Base-by-base conservation (phyloP, 1,140 invertebrate species). In the Nephotettix cincticeps region DNA sequence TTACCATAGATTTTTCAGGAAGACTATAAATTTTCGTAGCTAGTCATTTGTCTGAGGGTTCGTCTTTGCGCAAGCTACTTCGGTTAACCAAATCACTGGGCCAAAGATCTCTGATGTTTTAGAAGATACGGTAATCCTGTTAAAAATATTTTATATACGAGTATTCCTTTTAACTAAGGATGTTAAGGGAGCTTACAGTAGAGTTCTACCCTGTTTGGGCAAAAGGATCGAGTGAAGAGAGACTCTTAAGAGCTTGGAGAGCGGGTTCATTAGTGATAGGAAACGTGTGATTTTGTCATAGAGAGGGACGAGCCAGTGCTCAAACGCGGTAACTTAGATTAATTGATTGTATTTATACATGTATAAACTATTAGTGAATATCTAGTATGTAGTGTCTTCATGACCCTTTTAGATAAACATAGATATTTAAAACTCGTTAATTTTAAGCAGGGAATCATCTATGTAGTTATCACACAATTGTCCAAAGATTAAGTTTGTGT, bases 331-430 rank as follows among this genome's bases (percentile, higher is more conserved):
- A 65, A 65, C 63, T 14, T 65, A 65, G 63, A 65, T 19, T 65
- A 65, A 65, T 65, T 65, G 17, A 65, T 65, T 65, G 28, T 65
- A 65, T 65, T 29, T 65, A 40, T 65, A 65, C 28, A 65, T 65
- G 63, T 65, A 65, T 65, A 65, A 65, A 65, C 63, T 65, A 65
- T 14, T 65, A 65, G 63, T 65, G 63, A 36, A 65, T 19, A 65
- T 4, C 23, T 63, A 63, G 58, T 63, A 32, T 2, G 63, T 65
- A 65, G 63, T 65, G 63, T 65, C 28, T 65, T 65, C 30, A 65
- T 11, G 32, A 32, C 28, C 63, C 63, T 54, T 65, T 65, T 65
- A 65, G 63, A 65, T 65, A 65, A 65, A 61, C 3, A 65, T 32
- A 65, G 27, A 65, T 32, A 65, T 65, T 32, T 65, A 65, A 63